Percentiles rank a stretch among this genome's conserved stretches.
These are phyloP conservation scores for Eupleurogrammus muticus DNA, from an alignment of 2,797 vertebrate genomes.

Conservation along the genomic window DNA sequence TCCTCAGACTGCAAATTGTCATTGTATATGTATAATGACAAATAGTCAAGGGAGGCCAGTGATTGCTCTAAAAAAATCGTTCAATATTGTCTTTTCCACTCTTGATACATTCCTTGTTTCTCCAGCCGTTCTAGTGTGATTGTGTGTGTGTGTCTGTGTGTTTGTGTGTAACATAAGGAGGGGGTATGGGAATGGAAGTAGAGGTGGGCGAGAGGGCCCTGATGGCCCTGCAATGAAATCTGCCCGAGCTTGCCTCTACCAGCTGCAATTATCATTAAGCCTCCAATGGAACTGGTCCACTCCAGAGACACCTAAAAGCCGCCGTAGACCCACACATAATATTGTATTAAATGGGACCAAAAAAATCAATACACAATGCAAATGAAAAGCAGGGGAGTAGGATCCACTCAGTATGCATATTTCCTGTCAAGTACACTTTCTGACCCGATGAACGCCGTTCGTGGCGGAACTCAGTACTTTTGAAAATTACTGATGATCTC, in stretches of 20 bases:
- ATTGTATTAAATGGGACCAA: constrained; percentile 87
- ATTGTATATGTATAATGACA: constrained; percentile 43
- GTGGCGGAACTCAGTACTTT: constrained; percentile 83
- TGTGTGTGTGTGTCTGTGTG: constrained; percentile 31
- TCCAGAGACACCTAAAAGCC: constrained; percentile 85
- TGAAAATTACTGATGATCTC: constrained; percentile 86
- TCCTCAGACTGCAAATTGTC: constrained; percentile 55
- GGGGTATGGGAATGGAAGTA: constrained; percentile 76
- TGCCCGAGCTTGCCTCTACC: constrained; percentile 83
- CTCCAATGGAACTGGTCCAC: constrained; percentile 83
- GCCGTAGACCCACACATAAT: constrained; percentile 85
- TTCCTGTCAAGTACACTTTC: constrained; percentile 91
- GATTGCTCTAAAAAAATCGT: constrained; percentile 61
- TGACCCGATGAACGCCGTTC: constrained; percentile 84
- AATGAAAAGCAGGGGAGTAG: constrained; percentile 88
- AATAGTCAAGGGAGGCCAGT: constrained; percentile 34
- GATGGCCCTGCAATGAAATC: constrained; percentile 80
- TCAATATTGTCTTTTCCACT: constrained; percentile 32
- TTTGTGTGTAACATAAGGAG: constrained; percentile 65
- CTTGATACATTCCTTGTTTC: constrained; percentile 58
- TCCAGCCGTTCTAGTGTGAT: constrained; percentile 34
- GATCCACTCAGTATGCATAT: constrained; percentile 90
- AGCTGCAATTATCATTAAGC: constrained; percentile 87
- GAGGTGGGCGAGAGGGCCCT: constrained; percentile 76
- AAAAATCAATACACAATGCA: constrained; percentile 90